A percentile compares a stretch with the other conserved stretches of the same genome.
Conservation (phyloP, 1,140 invertebrate genomes). For the Gryon sp. region DNA sequence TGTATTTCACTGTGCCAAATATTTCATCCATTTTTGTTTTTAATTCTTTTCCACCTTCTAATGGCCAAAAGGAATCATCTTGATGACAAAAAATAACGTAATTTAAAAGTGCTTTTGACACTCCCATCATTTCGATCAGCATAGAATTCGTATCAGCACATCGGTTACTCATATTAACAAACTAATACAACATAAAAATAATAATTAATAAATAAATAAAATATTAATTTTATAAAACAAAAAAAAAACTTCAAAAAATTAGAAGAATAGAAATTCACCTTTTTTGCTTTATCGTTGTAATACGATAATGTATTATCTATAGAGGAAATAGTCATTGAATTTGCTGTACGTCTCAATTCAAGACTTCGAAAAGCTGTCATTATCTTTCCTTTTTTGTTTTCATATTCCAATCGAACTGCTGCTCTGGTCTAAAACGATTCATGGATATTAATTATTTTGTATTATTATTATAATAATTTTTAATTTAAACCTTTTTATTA, state of each 20-base stretch:
- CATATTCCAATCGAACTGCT: slow-evolving; percentile 70
- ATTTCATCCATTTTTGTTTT: slow-evolving; percentile 99
- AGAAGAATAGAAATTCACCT: no score
- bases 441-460: no score
- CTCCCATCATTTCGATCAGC: slow-evolving; percentile 85
- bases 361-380: slow-evolving; percentile 83
- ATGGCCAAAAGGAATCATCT: slow-evolving; percentile 98
- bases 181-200: slow-evolving; percentile 48
- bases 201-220: no score
- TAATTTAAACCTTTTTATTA: no score
- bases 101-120: slow-evolving; percentile 96
- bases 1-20: slow-evolving; percentile 96
- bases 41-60: slow-evolving; percentile 95
- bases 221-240: slow-evolving; percentile 7
- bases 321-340: slow-evolving; percentile 6
- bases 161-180: slow-evolving; percentile 81
- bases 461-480: no score
- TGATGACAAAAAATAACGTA: slow-evolving; percentile 99
- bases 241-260: slow-evolving; percentile 27
- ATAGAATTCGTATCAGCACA: slow-evolving; percentile 87
- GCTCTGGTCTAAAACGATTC: slow-evolving; percentile 12
- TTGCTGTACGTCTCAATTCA: slow-evolving; percentile 80
- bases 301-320: slow-evolving; percentile 85
- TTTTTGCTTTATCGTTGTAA: slow-evolving; percentile 64
- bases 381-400: slow-evolving; percentile 82